Evolutionary conservation across 1,140 invertebrate genomes (phyloP), one percentile per base, ranked within the genome.

Genomic region (Hypsibius dujardini): DNA sequence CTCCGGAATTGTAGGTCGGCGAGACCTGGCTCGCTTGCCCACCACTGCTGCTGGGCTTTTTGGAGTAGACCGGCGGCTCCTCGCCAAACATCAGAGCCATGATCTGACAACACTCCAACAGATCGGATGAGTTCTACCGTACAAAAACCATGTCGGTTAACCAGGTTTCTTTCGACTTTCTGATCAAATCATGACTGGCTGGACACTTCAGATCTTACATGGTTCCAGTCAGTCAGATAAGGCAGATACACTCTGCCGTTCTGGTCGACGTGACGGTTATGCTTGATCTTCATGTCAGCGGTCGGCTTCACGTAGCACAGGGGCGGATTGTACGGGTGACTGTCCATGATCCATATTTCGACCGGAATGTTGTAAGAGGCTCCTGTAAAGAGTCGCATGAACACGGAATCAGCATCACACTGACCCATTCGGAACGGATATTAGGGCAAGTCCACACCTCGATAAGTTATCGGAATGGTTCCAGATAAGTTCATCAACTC

Each of bases 221-320:
- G 85, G 75, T 86, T 85, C 95, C 95, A 99, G 75, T 97, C 90
- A 76, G 94, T 90, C 69, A 99, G 82, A 83, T 95, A 98, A 2
- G 95, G 95, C 73, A 98, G 82, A 80, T 95, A 97, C 72, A 99
- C 87, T 81, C 93, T 92, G 46, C 95, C 95, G 82, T 88, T 94
- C 74, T 88, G 86, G 80, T 98, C 94, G 3, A 98, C 93, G 82
- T 88, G 91, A 78, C 87, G 87, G 28, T 92, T 95, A n/a, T 80
- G 86, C 83, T 95, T 95, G 72, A 98, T 94, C 71, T 86, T 85
- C 95, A 99, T 99, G 73, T 90, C 90, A 70, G 85, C 73, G 1
- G 95, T 99, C 56, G 96, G 96, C 80, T 87, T 90, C 0, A 99
- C 95, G 80, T 89, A 98, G 77, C 93, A 95, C 79, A 97, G 89